Base-by-base conservation (phyloP, 2,888 invertebrate genomes). In the Nebria brevicollis region DNA sequence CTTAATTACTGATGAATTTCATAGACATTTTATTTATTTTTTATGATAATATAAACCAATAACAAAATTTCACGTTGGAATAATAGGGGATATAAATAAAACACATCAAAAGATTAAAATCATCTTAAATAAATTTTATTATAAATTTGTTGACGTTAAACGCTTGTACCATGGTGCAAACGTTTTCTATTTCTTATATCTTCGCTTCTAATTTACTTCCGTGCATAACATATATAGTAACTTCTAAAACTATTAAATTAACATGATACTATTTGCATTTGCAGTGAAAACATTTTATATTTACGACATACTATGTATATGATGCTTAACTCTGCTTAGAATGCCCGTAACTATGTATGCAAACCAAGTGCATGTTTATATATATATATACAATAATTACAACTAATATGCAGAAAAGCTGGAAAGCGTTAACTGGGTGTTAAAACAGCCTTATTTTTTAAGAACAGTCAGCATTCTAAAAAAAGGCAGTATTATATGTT, bases 111-210 rank as follows among this genome's bases (percentile, higher is more conserved):
- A 1, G 11, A 25, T 20, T 26, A 70, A 70, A 1, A 70, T 25
- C 15, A 7, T 26, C 70, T 15, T 3, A 11, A 70, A 5, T 25
- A 25, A 70, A 25, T 70, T 70, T 70, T 11, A 13, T 11, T 70
- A 34, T 11, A 70, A 70, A 25, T 70, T 70, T 70, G 34, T 20
- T 25, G 25, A 13, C 70, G 11, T 25, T 20, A 25, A 20, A 70
- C 26, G 20, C 1, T 68, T 68, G 15, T 7, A 68, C 11, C 68
- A 20, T n/a, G 6, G 66, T 13, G 13, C 20, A 10, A 10, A n/a
- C 15, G 68, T 25, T 68, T 68, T 68, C 68, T 68, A 68, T 68
- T 68, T 68, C 68, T 15, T 68, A 25, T 25, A 25, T 68, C n/a
- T 68, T 25, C 20, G 20, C 25, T 68, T 68, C 25, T 68, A 25